Base-by-base conservation (phyloP, 1,140 invertebrate species). In the Pseudomyrmex gracilis region DNA sequence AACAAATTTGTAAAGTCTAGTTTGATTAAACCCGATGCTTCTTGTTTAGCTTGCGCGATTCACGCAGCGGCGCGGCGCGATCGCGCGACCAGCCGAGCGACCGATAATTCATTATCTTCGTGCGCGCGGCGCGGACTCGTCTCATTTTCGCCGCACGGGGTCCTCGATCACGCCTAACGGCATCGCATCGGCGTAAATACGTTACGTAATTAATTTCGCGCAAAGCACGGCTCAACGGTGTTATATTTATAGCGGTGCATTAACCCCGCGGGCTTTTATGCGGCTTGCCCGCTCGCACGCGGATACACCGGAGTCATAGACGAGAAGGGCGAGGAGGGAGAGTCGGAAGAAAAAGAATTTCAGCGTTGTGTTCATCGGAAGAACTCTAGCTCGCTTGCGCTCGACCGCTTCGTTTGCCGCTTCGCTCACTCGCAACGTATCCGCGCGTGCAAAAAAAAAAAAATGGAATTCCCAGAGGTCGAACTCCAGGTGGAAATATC, bases 201-300 rank as follows among this genome's bases (percentile, higher is more conserved):
- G 87, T 89, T 89, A 85, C 78, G 86, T 89, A 89, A 89, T 89
- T 89, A 89, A 89, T 89, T 89, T 88, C 80, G 84, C 87, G 87
- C 87, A 86, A 88, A 85, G 49, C 83, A 82, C 73, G 80, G 77
- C 57, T 60, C 73, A 78, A 45, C 82, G 70, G 76, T 70, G 76
- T 80, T 88, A 87, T 88, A 88, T 89, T 89, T 89, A 88, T 88
- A 88, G 87, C 87, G 80, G 87, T 88, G 86, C 87, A 88, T 88
- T 89, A 89, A 89, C 87, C 87, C 87, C 61, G 77, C 43, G 60
- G 85, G 86, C 67, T 87, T 87, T 87, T 87, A 87, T 87, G 82
- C 85, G 55, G 24, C 66, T 67, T 10, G 57, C 84, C 51, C 67
- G 76, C n/a, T 61, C 58, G 61, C 71, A 34, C 73, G 49, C 51